Conservation (phyloP, 1,140 invertebrate genomes). For the Doryteuthis pealeii region DNA sequence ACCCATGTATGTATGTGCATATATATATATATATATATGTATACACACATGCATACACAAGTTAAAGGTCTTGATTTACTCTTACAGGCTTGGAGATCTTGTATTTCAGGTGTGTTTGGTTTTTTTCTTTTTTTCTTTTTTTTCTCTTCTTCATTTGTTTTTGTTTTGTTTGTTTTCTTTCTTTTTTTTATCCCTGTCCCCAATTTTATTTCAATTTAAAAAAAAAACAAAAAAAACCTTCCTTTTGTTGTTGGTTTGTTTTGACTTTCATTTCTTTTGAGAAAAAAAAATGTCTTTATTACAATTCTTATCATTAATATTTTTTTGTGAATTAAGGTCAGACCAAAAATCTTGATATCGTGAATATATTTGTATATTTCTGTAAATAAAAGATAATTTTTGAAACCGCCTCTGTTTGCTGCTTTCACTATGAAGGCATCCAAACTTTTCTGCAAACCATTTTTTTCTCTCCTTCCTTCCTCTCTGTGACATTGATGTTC, state of each 20-base stretch:
- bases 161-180: neutral
- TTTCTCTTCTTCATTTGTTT: neutral
- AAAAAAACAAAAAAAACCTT: too few relatives aligned
- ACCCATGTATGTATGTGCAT: neutral
- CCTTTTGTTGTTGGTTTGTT: too few relatives aligned
- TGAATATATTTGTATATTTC: conserved; percentile 8
- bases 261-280: neutral
- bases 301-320: neutral
- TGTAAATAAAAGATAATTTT: conserved; percentile 7
- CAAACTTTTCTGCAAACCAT: neutral
- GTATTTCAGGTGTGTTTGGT: too few relatives aligned
- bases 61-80: neutral
- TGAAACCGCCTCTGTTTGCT: neutral
- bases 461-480: neutral
- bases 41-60: neutral
- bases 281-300: neutral
- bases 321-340: neutral
- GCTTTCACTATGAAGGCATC: neutral
- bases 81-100: neutral
- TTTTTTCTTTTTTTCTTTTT: too few relatives aligned
- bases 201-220: too few relatives aligned
- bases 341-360: neutral
- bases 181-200: neutral
- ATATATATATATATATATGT: conserved; percentile 1
- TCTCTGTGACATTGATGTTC: neutral